Conservation (phyloP, 2,113 vertebrate genomes). For the Hippocampus comes region DNA sequence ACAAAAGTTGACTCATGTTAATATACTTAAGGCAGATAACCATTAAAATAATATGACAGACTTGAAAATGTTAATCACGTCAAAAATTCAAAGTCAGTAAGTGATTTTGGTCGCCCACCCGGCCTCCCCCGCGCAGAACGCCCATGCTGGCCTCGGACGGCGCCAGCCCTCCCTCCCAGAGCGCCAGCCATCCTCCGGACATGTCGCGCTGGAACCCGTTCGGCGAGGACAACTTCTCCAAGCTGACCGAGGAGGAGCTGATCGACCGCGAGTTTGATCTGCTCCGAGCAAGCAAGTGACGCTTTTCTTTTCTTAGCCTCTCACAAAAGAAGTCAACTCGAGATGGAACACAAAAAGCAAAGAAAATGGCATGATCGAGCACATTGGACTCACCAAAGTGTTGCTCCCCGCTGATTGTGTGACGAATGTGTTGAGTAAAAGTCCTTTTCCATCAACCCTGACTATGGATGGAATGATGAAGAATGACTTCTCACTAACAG, state of each 20-base stretch:
- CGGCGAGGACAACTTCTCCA: slow-evolving; percentile 97
- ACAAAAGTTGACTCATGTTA: no score
- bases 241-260: slow-evolving; percentile 93
- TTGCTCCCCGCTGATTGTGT: no score
- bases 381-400: no score
- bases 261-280: slow-evolving; percentile 96
- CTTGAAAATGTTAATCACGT: background rate
- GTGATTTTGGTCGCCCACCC: background rate
- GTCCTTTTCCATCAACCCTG: no score
- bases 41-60: no score
- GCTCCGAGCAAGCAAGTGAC: slow-evolving; percentile 95
- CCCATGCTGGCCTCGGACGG: slow-evolving; percentile 71
- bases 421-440: no score
- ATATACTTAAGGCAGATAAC: no score
- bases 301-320: background rate
- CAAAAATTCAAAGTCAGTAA: background rate
- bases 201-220: slow-evolving; percentile 98
- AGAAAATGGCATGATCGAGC: no score
- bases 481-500: no score
- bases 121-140: slow-evolving; percentile 57
- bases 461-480: no score
- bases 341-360: no score
- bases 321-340: background rate
- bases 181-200: slow-evolving; percentile 85
- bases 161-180: slow-evolving; percentile 75